Base-by-base conservation (phyloP, 2,888 invertebrate genomes). In the Machimus atricapillus region DNA sequence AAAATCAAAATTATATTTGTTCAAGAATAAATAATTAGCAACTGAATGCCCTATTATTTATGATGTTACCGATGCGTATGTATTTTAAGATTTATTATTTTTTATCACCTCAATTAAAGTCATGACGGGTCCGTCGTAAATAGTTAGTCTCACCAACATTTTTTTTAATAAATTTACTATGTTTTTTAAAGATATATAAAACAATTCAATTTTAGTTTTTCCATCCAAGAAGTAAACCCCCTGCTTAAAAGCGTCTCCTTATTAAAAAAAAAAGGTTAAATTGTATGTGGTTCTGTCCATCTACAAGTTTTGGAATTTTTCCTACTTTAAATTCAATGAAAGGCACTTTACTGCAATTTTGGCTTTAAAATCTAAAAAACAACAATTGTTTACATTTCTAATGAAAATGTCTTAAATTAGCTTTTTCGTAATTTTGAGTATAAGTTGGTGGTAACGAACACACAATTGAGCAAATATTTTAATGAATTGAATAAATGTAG, bases 331-430 rank as follows among this genome's bases (percentile, higher is more conserved):
- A 58, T 58, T 58, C 8, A 23, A 58, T 8, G 58, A 58, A 58
- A 58, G 7, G 40, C 9, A 2, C 23, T 58, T 19, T 58, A 9
- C 58, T 58, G 8, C 43, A 88, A 43, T 76, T 37, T 34, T 14
- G 19, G 76, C n/a, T 27, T 14, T 37, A 40, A 34, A 76, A 34
- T 37, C 37, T 16, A 87, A 83, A 7, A 87, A 87, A 87, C 78
- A 86, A 82, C 58, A 56, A 83, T 73, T 83, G 83, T 83, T 83
- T 83, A 83, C 85, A 85, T 85, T 66, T 85, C 43, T 23, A 46
- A 31, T 37, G 83, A 86, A 88, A 86, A 88, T 85, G 74, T 79
- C 89, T 88, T 88, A 88, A 89, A 87, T 89, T 89, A 89, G 89
- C 88, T 87, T 88, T 88, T 89, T 88, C 87, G 87, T 89, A 89